Evolutionary conservation across 2,888 invertebrate species (phyloP), one percentile per base, ranked within the genome.

Genomic region (Apomyelois bistriatella): DNA sequence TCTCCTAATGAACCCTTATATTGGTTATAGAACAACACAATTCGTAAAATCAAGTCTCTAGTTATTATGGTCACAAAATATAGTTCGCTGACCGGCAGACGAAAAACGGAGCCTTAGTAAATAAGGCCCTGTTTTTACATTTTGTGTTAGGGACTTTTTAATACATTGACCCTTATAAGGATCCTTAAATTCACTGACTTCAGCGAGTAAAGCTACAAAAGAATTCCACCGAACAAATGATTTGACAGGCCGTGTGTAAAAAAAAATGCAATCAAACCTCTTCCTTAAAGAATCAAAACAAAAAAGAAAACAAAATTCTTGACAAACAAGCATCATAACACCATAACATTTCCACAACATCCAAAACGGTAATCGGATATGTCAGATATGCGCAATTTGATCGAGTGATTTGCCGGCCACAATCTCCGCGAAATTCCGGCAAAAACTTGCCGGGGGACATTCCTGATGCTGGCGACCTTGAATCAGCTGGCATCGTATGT

Each of bases 331-430:
- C 38, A 5, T 40, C 40, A 40, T 40, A 40, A 40, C 16, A 16
- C 16, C 40, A 9, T 12, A 37, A 37, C n/a, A 9, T 40, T 40
- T 40, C 16, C 40, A 16, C 13, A 40, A 43, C 22, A 5, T 22
- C 42, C 42, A 43, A 43, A 43, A 12, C 17, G n/a, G 32, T 46
- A 46, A 46, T 46, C 32, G 32, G 46, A 46, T 46, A 46, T n/a
- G n/a, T n/a, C n/a, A n/a, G n/a, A n/a, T n/a, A 46, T 9, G 16
- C 16, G 46, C 10, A 40, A 40, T 40, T 40, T 32, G 32, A 46
- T 46, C 32, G 32, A 15, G n/a, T 46, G 46, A 43, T 43, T 43
- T 43, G 30, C 15, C 46, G 46, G 13, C 17, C 17, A 16, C 32
- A 32, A 35, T 32, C 32, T 32, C 16, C 30, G 46, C 46, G 46